Evolutionary conservation across 2,113 vertebrate genomes (phyloP).

Genomic region (Procapra przewalskii): DNA sequence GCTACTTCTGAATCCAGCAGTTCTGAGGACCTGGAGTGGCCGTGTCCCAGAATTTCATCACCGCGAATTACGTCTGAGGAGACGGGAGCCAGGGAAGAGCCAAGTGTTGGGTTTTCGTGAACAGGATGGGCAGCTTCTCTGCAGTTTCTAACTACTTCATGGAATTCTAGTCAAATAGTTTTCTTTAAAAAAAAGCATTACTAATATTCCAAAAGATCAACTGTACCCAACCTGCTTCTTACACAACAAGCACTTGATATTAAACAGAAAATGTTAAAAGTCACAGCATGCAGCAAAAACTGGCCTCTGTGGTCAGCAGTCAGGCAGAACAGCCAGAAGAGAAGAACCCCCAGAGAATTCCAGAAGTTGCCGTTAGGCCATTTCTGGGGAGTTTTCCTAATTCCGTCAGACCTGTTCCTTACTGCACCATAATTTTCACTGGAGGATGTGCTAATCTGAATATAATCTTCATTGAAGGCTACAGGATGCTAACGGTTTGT

Average conservation of each 20-base stretch:
- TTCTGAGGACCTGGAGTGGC: background rate
- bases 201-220: background rate
- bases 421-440: background rate
- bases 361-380: background rate
- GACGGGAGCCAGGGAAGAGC: background rate
- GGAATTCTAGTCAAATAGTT: background rate
- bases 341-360: background rate
- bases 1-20: background rate
- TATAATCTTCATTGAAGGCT: background rate
- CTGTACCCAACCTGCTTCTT: background rate
- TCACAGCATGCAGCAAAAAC: background rate
- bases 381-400: background rate
- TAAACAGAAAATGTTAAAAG: background rate
- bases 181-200: background rate
- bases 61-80: background rate
- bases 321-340: background rate
- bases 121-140: too few relatives aligned
- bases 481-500: slow-evolving; percentile 42
- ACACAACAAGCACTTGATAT: too few relatives aligned
- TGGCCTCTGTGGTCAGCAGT: background rate
- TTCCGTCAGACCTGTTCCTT: background rate
- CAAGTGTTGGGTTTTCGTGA: background rate
- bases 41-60: fast-evolving
- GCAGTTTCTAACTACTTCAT: background rate
- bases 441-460: background rate